Base-by-base conservation (phyloP, 1,140 invertebrate genomes). In the Meloidogyne exigua region DNA sequence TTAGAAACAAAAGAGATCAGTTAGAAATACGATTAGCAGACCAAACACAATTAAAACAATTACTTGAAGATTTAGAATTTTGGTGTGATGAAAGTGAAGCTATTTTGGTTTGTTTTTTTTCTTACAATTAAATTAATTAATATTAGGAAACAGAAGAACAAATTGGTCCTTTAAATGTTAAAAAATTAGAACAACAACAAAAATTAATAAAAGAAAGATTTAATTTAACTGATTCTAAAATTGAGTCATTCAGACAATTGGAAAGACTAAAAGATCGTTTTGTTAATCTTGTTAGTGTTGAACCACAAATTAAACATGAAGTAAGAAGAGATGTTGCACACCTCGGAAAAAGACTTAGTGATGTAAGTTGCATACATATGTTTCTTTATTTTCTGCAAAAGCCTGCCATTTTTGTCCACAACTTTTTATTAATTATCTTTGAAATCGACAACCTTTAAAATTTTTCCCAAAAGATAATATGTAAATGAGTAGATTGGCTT, bases 31-130 rank as follows among this genome's bases (percentile, higher is more conserved):
- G 80, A 12, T 68, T 79, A 32, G 65, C 83, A 7, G 79, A 82
- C 28, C 75, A 84, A 44, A 72, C 76, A 13, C 72, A 82, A 23
- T 64, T 84, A n/a, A 76, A 42, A 21, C 66, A 82, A 18, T 73
- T 84, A 67, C 25, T 84, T 23, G 79, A 84, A 18, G 70, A 78
- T 63, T 63, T 84, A 5, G 73, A 72, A 21, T 84, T 80, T 57
- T 85, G 83, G 83, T 84, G 81, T 74, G 84, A 84, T 66, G 79
- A 81, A 72, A 79, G 68, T 13, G 83, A 85, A 28, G 75, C 80
- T 18, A 78, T 76, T 42, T n/a, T 85, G 9, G 78, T 83, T 9
- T 65, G 57, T 28, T 23, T 18, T 21, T 71, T 15, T n/a, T 28
- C 9, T 71, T 26, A 44, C 23, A 39, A n/a, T 25, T 18, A 10